Evolutionary conservation across 2,888 invertebrate species (phyloP).

Genomic region (Lasioglossum villosulum): DNA sequence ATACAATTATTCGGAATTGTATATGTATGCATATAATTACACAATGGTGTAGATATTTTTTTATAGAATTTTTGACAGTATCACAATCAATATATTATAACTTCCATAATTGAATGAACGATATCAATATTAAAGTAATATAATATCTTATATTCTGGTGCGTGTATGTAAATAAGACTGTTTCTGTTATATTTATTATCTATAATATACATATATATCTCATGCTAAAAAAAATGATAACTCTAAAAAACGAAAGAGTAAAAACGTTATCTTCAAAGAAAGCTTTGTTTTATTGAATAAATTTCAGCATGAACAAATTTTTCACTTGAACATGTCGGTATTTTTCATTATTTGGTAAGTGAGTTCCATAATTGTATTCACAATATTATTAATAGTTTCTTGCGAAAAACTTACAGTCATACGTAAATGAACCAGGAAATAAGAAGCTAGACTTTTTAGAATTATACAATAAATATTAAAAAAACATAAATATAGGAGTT

Average conservation of each 20-base stretch:
- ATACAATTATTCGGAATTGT: conserved; percentile 44
- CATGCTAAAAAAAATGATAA: conserved; percentile 27
- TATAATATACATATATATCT: conserved; percentile 38
- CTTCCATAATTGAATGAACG: conserved; percentile 45
- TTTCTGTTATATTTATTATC: conserved; percentile 46
- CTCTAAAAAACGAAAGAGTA: conserved; percentile 12
- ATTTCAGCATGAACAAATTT: conserved; percentile 26
- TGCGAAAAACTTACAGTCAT: background rate
- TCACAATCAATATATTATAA: conserved; percentile 50
- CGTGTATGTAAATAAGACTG: conserved; percentile 61
- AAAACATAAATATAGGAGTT: conserved; percentile 18
- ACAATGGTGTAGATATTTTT: conserved; percentile 64
- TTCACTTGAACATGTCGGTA: conserved; percentile 10
- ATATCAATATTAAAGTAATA: conserved; percentile 45
- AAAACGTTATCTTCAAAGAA: background rate
- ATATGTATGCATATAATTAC: conserved; percentile 50
- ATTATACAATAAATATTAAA: conserved; percentile 17
- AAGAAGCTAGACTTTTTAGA: conserved; percentile 26
- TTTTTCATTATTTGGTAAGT: conserved; percentile 23
- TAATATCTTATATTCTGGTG: conserved; percentile 51
- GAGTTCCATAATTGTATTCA: conserved; percentile 33
- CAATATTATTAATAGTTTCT: conserved; percentile 11
- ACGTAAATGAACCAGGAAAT: conserved; percentile 33
- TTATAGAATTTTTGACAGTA: conserved; percentile 58
- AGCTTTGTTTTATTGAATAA: conserved; percentile 17